Percentiles rank a stretch among this genome's conserved stretches.
Conservation (phyloP, 2,797 vertebrate species). For the Erpetoichthys calabaricus region DNA sequence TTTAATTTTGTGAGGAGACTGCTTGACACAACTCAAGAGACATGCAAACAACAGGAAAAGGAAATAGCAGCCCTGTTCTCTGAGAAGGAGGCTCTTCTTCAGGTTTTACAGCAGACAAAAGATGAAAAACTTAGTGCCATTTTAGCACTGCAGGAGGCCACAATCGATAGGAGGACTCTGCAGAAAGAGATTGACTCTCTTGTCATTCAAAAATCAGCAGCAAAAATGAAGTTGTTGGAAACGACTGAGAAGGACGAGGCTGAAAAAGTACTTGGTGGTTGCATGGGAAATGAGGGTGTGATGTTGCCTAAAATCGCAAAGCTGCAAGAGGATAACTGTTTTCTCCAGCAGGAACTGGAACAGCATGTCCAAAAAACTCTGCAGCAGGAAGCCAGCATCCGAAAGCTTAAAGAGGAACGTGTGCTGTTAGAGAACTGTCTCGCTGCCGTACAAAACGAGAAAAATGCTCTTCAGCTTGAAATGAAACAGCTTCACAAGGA, state of each 20-base stretch:
- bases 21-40: constrained; percentile 19
- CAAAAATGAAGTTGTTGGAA: constrained; percentile 15
- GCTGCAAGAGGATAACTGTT: constrained; percentile 31
- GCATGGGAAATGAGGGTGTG: constrained; percentile 24
- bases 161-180: constrained; percentile 18
- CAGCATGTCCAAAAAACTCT: constrained; percentile 22
- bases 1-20: constrained; percentile 19
- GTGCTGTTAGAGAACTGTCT: constrained; percentile 30
- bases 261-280: constrained; percentile 23
- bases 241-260: constrained; percentile 18
- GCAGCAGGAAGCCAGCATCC: constrained; percentile 26
- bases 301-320: constrained; percentile 22
- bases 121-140: constrained; percentile 27
- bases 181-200: constrained; percentile 22
- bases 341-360: constrained; percentile 36
- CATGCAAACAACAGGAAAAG: constrained; percentile 25
- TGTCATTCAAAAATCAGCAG: background rate
- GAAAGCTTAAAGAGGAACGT: constrained; percentile 25
- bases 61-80: constrained; percentile 17
- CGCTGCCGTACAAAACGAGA: constrained; percentile 33
- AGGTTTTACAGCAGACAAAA: constrained; percentile 22
- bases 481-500: constrained; percentile 27
- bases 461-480: constrained; percentile 31
- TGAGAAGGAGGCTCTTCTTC: constrained; percentile 20
- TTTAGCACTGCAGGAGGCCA: constrained; percentile 20